Conservation (phyloP, 2,113 vertebrate genomes). For the Colinus virginianus region DNA sequence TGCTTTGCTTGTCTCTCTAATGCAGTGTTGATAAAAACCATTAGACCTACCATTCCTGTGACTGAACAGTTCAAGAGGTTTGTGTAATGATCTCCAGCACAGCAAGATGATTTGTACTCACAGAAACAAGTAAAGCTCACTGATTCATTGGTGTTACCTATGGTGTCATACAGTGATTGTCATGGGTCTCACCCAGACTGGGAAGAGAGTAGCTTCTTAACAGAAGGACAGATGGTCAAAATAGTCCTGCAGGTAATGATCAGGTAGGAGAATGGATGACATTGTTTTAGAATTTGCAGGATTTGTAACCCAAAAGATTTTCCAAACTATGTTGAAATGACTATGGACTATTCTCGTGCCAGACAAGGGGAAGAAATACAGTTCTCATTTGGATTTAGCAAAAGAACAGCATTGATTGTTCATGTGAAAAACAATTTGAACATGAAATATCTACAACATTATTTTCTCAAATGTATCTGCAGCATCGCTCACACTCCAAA, state of each 20-base stretch:
- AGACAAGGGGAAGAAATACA: not conserved
- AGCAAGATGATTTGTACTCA: not conserved
- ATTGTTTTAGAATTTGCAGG: not conserved
- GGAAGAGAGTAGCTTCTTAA: not conserved
- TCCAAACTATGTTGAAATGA: not conserved
- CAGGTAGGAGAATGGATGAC: not conserved
- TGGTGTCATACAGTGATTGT: not conserved
- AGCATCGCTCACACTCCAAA: not conserved
- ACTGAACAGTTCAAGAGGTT: not conserved
- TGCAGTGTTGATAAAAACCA: not conserved
- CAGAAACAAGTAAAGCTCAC: rapidly evolving
- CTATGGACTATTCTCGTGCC: not conserved
- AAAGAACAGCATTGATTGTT: slow-evolving; percentile 1
- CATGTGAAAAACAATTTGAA: not conserved
- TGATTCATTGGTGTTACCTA: not conserved
- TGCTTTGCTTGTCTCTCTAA: not conserved
- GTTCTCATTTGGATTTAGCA: not conserved
- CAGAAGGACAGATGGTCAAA: not conserved
- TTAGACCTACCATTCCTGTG: not conserved
- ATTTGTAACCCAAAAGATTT: not conserved
- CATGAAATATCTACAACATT: not conserved
- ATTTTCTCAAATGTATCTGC: not conserved
- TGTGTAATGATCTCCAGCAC: not conserved
- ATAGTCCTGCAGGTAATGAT: not conserved
- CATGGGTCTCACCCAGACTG: not conserved